A percentile compares a stretch with the other conserved stretches of the same genome.
Evolutionary conservation across 2,797 vertebrate genomes (phyloP).

Genomic region (Sciurus carolinensis): DNA sequence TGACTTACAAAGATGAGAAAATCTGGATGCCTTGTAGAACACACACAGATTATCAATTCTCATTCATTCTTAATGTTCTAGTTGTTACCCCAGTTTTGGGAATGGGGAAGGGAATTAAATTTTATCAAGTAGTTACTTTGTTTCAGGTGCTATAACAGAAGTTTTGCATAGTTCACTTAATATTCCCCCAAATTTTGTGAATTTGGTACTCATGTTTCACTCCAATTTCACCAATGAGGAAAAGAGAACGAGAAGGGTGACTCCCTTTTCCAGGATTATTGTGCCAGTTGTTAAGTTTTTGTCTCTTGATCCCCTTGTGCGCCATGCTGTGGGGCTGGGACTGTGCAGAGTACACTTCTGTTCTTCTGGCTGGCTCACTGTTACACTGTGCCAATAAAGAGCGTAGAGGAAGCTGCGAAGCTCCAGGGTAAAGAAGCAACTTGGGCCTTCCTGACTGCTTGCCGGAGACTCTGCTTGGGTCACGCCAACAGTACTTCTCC

Average conservation of each 20-base stretch:
- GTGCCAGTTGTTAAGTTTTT: background rate
- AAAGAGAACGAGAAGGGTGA: background rate
- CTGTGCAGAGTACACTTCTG: background rate
- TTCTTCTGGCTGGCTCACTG: background rate
- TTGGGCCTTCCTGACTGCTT: no score
- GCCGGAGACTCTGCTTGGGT: no score
- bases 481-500: no score
- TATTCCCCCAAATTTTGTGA: background rate
- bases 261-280: background rate
- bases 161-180: background rate
- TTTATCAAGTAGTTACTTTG: background rate
- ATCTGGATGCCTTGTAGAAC: background rate
- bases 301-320: background rate
- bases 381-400: background rate
- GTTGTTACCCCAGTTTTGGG: background rate
- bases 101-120: background rate
- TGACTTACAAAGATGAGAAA: background rate
- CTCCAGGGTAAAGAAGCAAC: background rate
- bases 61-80: background rate
- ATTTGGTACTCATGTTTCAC: background rate
- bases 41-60: background rate
- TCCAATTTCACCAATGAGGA: background rate
- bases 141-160: background rate
- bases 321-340: background rate
- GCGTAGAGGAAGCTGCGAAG: background rate